Evolutionary conservation across 2,113 vertebrate species (phyloP), one percentile per base, ranked within the genome.

Genomic region (Sorex fumeus): DNA sequence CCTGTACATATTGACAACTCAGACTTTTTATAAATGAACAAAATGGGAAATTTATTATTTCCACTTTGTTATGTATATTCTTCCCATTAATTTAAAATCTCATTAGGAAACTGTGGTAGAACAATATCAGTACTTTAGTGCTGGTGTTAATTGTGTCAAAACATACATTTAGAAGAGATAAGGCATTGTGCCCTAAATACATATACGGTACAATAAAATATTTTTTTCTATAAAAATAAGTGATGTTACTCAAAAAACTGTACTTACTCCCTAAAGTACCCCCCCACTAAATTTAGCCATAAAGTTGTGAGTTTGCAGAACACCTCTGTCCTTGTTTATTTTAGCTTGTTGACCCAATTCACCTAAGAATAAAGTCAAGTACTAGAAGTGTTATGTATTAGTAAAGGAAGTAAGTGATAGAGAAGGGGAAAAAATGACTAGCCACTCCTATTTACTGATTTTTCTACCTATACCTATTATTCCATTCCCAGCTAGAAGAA

Each of bases 81-180:
- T 71, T 77, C 32, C 64, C 32, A 87, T 74, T 34, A 87, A 15
- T n/a, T 91, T 91, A 90, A 82, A 93, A 82, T 40, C 47, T 2
- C 34, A 88, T 66, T 81, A 28, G 11, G 23, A 23, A 23, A 60
- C 57, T 60, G 57, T 60, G 57, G 9, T 60, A 60, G 57, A 21
- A 2, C 19, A 60, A 60, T 60, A 60, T 23, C 18, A 16, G 18
- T 60, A 60, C 57, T 23, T 60, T 60, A 60, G 57, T 60, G 57
- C 19, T 60, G 57, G 21, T 23, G 18, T 60, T 60, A 60, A 60
- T 60, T 19, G 6, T 23, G 3, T 23, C 57, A 60, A 60, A 60
- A 23, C 57, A 60, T 7, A 21, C 3, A 23, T 23, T 23, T 60
- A 60, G 57, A 60, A 60, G 18, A 60, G 57, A 21, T 19, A 23